Percentiles rank a stretch among this genome's conserved stretches.
Conservation (phyloP, 2,888 invertebrate species). For the Ochropacha duplaris region DNA sequence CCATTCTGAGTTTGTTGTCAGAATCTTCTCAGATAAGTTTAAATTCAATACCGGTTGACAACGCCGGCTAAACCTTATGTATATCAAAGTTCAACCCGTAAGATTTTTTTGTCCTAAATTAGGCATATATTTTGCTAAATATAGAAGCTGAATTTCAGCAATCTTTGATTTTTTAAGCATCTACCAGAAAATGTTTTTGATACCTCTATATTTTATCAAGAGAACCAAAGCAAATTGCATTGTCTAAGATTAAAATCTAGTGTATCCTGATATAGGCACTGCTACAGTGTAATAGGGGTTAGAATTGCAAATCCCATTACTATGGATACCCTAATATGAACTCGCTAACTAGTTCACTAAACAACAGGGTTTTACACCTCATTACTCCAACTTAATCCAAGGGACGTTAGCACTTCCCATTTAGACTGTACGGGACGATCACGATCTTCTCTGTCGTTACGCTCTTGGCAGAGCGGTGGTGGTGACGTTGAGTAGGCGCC, state of each 20-base stretch:
- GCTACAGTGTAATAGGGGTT: neutral
- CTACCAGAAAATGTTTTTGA: neutral
- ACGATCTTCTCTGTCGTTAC: no score
- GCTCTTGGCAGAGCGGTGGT: no score
- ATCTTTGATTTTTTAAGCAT: neutral
- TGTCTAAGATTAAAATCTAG: neutral
- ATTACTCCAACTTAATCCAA: slow-evolving; percentile 60
- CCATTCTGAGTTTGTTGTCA: no score
- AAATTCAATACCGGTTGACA: no score
- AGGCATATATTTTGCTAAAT: no score
- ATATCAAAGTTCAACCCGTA: no score
- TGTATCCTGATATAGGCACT: neutral
- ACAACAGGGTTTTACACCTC: slow-evolving; percentile 68
- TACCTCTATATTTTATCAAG: neutral
- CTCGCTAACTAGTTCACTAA: slow-evolving; percentile 61
- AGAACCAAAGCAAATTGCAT: neutral
- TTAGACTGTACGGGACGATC: slow-evolving; percentile 34
- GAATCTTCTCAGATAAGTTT: no score
- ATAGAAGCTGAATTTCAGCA: neutral
- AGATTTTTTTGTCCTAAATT: no score
- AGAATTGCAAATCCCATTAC: slow-evolving; percentile 1
- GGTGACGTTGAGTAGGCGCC: no score
- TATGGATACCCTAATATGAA: slow-evolving; percentile 33
- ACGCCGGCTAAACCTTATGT: no score
- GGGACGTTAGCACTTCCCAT: slow-evolving; percentile 34